Conservation (phyloP, 2,888 invertebrate species). For the Tholera decimalis region DNA sequence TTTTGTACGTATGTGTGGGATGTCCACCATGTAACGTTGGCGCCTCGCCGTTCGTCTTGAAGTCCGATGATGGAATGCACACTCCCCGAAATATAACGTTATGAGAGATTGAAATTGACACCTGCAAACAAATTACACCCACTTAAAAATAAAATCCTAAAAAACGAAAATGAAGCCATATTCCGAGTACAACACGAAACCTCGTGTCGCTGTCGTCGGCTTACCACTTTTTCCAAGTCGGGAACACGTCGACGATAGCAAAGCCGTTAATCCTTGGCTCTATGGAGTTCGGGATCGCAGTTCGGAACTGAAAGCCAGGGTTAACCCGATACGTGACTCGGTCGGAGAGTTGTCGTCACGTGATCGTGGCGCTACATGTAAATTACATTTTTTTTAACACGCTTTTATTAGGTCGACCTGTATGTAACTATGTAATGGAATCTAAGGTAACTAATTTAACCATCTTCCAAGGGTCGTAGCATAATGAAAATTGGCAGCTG, state of each 20-base stretch:
- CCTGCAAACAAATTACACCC: too few species aligned
- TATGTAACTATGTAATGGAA: too few species aligned
- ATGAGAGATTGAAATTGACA: too few species aligned
- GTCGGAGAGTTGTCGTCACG: slow-evolving; percentile 34
- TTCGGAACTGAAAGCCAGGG: slow-evolving; percentile 63
- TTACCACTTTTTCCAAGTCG: slow-evolving; percentile 57
- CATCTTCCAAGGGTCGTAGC: too few species aligned
- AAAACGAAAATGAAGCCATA: slow-evolving; percentile 39
- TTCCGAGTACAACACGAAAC: slow-evolving; percentile 44
- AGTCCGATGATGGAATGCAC: too few species aligned
- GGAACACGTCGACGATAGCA: slow-evolving; percentile 62
- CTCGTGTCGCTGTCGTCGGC: slow-evolving; percentile 38
- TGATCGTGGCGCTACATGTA: slow-evolving; percentile 42
- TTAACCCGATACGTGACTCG: slow-evolving; percentile 63
- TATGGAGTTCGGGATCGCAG: slow-evolving; percentile 68
- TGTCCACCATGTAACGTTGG: too few species aligned
- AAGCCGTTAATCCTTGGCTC: slow-evolving; percentile 71
- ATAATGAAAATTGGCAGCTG: too few species aligned
- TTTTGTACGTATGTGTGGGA: too few species aligned
- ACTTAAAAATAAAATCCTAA: background rate
- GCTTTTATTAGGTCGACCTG: too few species aligned
- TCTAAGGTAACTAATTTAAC: background rate
- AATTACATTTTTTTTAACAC: slow-evolving; percentile 27
- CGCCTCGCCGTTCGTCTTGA: too few species aligned
- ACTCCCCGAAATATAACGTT: too few species aligned